Evolutionary conservation across 30 jellyfish, hydroid and myxozoan species (phyloP).

Genomic region (Aurelia sp.): DNA sequence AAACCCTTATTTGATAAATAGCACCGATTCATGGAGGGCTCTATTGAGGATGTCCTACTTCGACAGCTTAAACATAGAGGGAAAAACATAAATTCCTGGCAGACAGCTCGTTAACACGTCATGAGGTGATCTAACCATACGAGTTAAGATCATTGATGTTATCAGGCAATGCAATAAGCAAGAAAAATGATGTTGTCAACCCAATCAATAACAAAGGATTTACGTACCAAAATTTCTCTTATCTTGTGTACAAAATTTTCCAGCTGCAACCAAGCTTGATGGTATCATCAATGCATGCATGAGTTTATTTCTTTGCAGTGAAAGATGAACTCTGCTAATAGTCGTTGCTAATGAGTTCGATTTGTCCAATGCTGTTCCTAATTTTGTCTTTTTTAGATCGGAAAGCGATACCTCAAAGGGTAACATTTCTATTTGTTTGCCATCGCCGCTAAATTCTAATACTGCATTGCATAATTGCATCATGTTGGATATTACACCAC

Average conservation of each 20-base stretch:
- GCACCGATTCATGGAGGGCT: too few relatives aligned
- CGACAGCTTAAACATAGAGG: too few relatives aligned
- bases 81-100: too few relatives aligned
- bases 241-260: neutral
- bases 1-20: too few relatives aligned
- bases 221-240: constrained; percentile 40
- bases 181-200: too few relatives aligned
- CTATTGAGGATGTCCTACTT: too few relatives aligned
- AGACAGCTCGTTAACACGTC: too few relatives aligned
- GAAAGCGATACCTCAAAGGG: constrained; percentile 43
- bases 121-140: too few relatives aligned
- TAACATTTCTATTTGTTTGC: neutral
- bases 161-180: too few relatives aligned
- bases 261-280: constrained; percentile 42
- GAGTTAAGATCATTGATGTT: too few relatives aligned
- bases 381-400: constrained; percentile 36
- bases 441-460: constrained; percentile 5
- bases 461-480: constrained; percentile 48
- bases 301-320: constrained; percentile 83
- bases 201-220: neutral
- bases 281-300: constrained; percentile 73
- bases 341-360: constrained; percentile 4
- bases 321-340: constrained; percentile 45
- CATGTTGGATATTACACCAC: neutral
- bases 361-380: constrained; percentile 40